Percentiles rank a stretch among this genome's conserved stretches.
Conservation (phyloP, 2,888 invertebrate species). For the Cyclophora albipunctata region DNA sequence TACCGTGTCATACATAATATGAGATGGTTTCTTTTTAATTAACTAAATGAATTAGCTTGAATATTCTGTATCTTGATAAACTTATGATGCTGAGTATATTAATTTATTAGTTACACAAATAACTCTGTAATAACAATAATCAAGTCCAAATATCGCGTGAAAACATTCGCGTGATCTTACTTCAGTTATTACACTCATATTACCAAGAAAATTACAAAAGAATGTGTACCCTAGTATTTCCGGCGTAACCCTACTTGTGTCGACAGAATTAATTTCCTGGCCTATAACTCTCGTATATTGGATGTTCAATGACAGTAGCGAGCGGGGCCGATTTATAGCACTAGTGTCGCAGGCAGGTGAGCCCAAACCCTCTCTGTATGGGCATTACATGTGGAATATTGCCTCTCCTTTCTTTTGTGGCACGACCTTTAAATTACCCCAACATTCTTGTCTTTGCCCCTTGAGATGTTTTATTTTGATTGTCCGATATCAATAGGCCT, state of each 20-base stretch:
- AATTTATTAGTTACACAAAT: no score
- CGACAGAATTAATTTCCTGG: constrained; percentile 74
- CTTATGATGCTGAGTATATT: no score
- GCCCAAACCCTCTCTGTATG: constrained; percentile 7
- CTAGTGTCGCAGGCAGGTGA: constrained; percentile 57
- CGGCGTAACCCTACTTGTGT: constrained; percentile 63
- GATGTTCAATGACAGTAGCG: constrained; percentile 63
- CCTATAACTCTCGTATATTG: constrained; percentile 73
- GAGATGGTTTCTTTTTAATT: no score
- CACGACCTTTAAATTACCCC: constrained; percentile 19
- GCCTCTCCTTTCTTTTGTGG: constrained; percentile 10
- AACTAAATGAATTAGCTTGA: no score
- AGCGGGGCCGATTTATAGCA: constrained; percentile 64
- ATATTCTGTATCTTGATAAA: no score
- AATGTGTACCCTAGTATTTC: constrained; percentile 24
- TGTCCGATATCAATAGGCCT: not conserved
- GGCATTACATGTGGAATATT: constrained; percentile 13
- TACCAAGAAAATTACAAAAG: constrained; percentile 12
- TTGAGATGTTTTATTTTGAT: not conserved
- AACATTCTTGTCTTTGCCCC: constrained; percentile 10
- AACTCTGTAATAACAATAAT: no score
- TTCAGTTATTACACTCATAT: constrained; percentile 1
- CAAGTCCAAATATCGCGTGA: not conserved
- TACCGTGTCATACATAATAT: no score
- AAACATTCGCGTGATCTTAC: no score